Evolutionary conservation across 2,888 invertebrate genomes (phyloP).

Genomic region (Anagyrus pseudococci): DNA sequence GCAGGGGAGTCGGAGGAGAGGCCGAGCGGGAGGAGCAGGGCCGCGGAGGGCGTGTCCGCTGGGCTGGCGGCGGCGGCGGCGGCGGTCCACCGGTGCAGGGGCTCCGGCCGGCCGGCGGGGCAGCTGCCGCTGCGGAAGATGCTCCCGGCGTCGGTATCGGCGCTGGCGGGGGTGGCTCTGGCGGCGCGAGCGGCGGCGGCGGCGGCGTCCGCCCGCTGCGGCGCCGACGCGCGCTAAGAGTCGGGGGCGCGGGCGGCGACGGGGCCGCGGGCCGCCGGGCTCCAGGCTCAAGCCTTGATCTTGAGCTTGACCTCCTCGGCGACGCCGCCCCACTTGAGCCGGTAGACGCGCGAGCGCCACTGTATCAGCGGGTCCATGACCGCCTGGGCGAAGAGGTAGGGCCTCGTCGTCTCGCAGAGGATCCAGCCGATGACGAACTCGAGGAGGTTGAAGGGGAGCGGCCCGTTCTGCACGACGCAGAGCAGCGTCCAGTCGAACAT

Average conservation of each 20-base stretch:
- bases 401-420: conserved; percentile 89
- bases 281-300: conserved; percentile 61
- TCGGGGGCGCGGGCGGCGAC: neutral
- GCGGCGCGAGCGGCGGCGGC: neutral
- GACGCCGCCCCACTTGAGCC: conserved; percentile 93
- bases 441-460: conserved; percentile 92
- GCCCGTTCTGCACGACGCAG: conserved; percentile 88
- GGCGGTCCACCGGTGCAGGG: too few relatives aligned
- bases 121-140: neutral
- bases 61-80: too few relatives aligned
- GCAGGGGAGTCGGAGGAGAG: too few relatives aligned
- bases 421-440: conserved; percentile 95
- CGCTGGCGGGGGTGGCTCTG: too few relatives aligned
- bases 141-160: too few relatives aligned
- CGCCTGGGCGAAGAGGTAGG: conserved; percentile 87
- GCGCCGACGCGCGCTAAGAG: neutral
- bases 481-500: conserved; percentile 94
- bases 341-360: conserved; percentile 92
- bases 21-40: too few relatives aligned
- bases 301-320: conserved; percentile 87
- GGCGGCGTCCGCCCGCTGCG: neutral
- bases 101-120: neutral
- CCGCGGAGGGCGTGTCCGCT: too few relatives aligned
- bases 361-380: conserved; percentile 86
- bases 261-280: neutral